These are phyloP conservation scores for Lacerta viridis DNA, from an alignment of 2,797 vertebrate species.

Conservation along the genomic window DNA sequence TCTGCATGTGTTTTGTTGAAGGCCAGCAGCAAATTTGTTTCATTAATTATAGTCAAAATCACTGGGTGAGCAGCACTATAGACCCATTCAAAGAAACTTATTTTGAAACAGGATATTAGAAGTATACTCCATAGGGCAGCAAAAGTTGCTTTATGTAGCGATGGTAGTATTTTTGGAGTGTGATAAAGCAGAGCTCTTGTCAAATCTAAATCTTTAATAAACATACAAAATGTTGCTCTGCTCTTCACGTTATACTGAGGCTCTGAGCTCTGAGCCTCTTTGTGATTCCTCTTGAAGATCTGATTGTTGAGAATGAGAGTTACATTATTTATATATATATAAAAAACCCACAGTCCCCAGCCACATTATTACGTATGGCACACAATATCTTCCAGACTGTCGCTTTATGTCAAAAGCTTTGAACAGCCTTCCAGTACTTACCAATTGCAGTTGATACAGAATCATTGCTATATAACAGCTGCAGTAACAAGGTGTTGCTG, in stretches of 20 bases:
- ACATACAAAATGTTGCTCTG: constrained; percentile 71
- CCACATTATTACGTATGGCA: constrained; percentile 85
- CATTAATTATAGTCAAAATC: constrained; percentile 68
- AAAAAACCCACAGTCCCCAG: constrained; percentile 77
- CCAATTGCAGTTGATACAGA: constrained; percentile 94
- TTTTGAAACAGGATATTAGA: constrained; percentile 83
- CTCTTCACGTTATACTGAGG: constrained; percentile 75
- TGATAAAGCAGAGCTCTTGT: constrained; percentile 81
- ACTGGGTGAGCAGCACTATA: constrained; percentile 62
- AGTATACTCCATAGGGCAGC: constrained; percentile 75
- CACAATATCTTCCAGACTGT: constrained; percentile 84
- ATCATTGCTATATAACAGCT: constrained; percentile 86
- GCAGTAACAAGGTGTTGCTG: constrained; percentile 92
- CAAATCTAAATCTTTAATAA: constrained; percentile 84
- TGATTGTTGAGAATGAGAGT: constrained; percentile 87
- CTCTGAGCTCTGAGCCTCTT: constrained; percentile 66
- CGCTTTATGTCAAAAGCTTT: constrained; percentile 85
- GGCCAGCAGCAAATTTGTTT: constrained; percentile 61
- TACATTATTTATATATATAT: constrained; percentile 79
- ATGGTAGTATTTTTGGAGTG: constrained; percentile 76
- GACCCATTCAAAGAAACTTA: constrained; percentile 61
- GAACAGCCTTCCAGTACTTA: constrained; percentile 87
- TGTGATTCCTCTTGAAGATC: constrained; percentile 81
- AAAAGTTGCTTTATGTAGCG: constrained; percentile 76
- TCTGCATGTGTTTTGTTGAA: constrained; percentile 42